Base-by-base conservation (phyloP, 1,140 invertebrate species). In the Cylas formicarius region DNA sequence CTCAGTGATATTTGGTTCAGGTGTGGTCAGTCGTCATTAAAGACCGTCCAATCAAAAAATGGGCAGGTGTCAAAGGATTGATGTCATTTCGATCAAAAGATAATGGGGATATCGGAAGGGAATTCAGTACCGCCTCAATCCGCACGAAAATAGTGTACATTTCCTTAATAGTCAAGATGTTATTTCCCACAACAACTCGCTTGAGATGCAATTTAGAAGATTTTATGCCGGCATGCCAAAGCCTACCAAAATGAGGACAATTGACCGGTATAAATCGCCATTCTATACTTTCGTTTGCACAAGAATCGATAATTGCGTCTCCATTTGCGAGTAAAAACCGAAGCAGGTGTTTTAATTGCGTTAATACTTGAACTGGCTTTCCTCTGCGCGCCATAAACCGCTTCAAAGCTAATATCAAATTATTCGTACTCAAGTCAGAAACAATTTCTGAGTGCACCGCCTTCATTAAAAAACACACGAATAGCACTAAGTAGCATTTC, bases 201-300 rank as follows among this genome's bases (percentile, higher is more conserved):
- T 52, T 38, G 2, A 68, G 34, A 47, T 67, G 66, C 29, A 49
- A 46, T 45, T 72, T 72, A 1, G 61, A 49, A 9, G 47, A 53
- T 52, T 66, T 66, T 0, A 72, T 59, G 1, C 50, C 60, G 2
- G 59, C 48, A 48, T 72, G 70, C 56, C 63, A 68, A 10, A 52
- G 3, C 2, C 68, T 68, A 16, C 68, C 67, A 34, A 71, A 65
- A 54, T 70, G 60, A 3, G 65, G 62, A 8, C 65, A 56, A 4
- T 31, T n/a, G 20, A 68, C 60, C 1, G 49, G 31, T 9, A 45
- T 45, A 27, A 50, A 45, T 23, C 41, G 23, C 37, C 42, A 45
- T 8, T 13, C 27, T 3, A 45, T 21, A 29, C 20, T 16, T 10
- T 34, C 22, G 14, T 40, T 22, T n/a, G 5, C 14, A 1, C 40